Percentiles rank a stretch among this genome's conserved stretches.
Evolutionary conservation across 2,113 vertebrate genomes (phyloP).

Genomic region (Colaptes auratus): DNA sequence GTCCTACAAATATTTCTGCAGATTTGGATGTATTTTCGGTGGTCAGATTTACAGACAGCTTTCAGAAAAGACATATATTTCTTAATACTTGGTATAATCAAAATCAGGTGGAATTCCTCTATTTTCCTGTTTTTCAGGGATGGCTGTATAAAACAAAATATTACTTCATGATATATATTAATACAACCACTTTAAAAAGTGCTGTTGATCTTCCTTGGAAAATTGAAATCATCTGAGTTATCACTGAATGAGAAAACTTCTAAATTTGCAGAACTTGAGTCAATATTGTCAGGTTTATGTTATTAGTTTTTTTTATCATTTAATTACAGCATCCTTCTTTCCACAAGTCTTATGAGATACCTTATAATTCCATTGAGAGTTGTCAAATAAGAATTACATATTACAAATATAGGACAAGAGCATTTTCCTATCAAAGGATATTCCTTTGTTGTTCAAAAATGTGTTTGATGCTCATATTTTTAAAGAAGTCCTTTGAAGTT

Average conservation of each 20-base stretch:
- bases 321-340: conserved; percentile 31
- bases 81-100: background rate
- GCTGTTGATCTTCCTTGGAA: background rate
- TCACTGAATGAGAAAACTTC: background rate
- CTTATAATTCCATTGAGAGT: conserved; percentile 45
- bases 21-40: background rate
- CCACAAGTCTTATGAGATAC: background rate
- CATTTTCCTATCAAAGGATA: conserved; percentile 31
- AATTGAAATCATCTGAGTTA: background rate
- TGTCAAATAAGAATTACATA: conserved; percentile 35
- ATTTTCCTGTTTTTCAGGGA: background rate
- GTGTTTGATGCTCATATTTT: conserved; percentile 63
- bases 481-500: conserved; percentile 65
- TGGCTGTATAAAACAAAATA: background rate
- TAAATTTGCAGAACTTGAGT: conserved; percentile 1
- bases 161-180: background rate
- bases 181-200: background rate
- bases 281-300: background rate
- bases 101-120: background rate
- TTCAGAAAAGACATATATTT: background rate
- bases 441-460: conserved; percentile 64
- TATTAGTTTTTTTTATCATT: conserved; percentile 48
- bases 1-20: background rate
- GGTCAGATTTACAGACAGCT: background rate
- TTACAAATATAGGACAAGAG: conserved; percentile 58